Evolutionary conservation across 2,797 vertebrate species (phyloP).

Genomic region (Catostomus latipinnis): DNA sequence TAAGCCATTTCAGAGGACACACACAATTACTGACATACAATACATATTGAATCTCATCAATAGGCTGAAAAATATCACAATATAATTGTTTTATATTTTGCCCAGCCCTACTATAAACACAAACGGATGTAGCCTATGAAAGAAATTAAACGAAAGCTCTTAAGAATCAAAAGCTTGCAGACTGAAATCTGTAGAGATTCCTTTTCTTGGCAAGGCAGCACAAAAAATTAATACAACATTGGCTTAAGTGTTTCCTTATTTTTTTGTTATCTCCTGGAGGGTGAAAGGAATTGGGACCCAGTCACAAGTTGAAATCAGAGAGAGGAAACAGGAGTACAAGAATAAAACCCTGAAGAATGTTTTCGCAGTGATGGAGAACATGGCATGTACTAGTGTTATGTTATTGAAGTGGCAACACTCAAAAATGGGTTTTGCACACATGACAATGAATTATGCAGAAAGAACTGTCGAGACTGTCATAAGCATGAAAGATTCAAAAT

Average conservation of each 20-base stretch:
- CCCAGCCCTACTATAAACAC: too few relatives aligned
- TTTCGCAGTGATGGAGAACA: constrained; percentile 13
- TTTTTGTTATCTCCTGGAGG: not conserved
- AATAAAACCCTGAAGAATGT: constrained; percentile 11
- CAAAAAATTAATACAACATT: constrained; percentile 37
- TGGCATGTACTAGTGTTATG: not conserved
- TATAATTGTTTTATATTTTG: too few relatives aligned
- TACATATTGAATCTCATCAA: too few relatives aligned
- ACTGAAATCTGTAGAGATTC: constrained; percentile 28
- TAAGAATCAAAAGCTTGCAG: not conserved
- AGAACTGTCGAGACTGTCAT: not conserved
- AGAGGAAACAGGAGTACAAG: constrained; percentile 1
- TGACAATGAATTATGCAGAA: constrained; percentile 29
- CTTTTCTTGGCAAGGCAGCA: constrained; percentile 29
- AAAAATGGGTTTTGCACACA: constrained; percentile 19
- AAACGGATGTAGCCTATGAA: constrained; percentile 9
- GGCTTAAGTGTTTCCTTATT: too few relatives aligned
- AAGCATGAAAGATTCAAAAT: constrained; percentile 33
- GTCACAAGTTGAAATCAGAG: not conserved
- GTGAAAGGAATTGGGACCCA: constrained; percentile 16
- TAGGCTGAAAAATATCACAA: too few relatives aligned
- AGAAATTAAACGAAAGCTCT: not conserved
- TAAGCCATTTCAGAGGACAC: too few relatives aligned
- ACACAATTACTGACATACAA: too few relatives aligned
- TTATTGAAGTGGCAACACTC: constrained; percentile 30